Evolutionary conservation across 1,140 invertebrate genomes (phyloP), one percentile per base, ranked within the genome.

Genomic region (Drosophila kurseongensis): DNA sequence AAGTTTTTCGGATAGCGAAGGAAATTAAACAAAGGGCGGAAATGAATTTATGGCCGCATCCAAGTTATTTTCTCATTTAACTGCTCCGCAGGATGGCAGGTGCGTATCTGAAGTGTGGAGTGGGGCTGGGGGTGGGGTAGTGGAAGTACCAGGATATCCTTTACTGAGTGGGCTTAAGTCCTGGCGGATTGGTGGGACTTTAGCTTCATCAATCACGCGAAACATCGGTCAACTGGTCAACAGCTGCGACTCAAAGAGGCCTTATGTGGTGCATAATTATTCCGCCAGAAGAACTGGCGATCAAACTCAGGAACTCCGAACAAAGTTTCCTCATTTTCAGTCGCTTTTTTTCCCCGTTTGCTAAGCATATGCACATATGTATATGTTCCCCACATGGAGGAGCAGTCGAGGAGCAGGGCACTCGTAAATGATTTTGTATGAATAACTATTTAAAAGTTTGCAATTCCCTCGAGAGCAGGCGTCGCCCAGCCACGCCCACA

Each of bases 351-450:
- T 13, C 35, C 32, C 56, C 71, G 51, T 50, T 54, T 75, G 42
- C 40, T 55, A 14, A 38, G 36, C 23, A 57, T 51, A 65, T 61
- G 41, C 40, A 56, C 8, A 54, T 40, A 38, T 23, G 42, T 44
- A 75, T 55, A 29, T 40, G 40, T 10, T 27, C 52, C 40, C 56
- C 9, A 40, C 13, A 56, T 40, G 38, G 27, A 18, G 35, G n/a
- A n/a, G 18, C 23, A 50, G 13, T 55, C 38, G 2, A 16, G 38
- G 16, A 18, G 50, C 10, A 40, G 41, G 57, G 50, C 78, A 80
- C 79, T 89, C 73, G 67, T 75, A 89, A 88, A 77, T 88, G 80
- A 89, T 89, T 89, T 88, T 83, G 84, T 80, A 80, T 78, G 84
- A 71, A 75, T 62, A 88, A 88, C 84, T 88, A 89, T 88, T 89